Conservation (phyloP, 2,797 vertebrate species). For the Scomberomorus guttatus region DNA sequence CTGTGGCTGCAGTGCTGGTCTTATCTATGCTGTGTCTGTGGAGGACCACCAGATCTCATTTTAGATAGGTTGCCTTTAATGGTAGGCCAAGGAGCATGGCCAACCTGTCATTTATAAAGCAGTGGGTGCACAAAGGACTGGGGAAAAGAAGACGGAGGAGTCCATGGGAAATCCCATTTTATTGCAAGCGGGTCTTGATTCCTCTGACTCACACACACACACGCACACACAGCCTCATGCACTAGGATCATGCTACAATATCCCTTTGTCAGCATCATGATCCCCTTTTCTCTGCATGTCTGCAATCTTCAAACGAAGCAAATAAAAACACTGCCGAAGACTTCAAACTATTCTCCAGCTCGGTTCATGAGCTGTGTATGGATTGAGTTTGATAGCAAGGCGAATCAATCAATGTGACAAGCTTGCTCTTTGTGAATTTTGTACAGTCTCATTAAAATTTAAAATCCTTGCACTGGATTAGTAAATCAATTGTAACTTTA, state of each 20-base stretch:
- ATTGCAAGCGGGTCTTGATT: constrained; percentile 9
- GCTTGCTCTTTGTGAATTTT: constrained; percentile 11
- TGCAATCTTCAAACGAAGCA: background rate
- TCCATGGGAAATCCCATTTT: constrained; percentile 22
- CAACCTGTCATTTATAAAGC: constrained; percentile 51
- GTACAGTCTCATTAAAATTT: background rate
- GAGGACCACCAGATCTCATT: constrained; percentile 72
- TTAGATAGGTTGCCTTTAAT: constrained; percentile 67
- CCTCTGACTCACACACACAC: background rate
- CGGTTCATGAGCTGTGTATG: constrained; percentile 13
- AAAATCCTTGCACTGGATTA: background rate
- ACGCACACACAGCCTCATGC: constrained; percentile 2
- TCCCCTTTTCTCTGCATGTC: background rate
- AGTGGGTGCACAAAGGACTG: constrained; percentile 17
- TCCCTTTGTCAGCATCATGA: background rate
- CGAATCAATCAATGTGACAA: constrained; percentile 3
- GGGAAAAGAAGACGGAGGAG: constrained; percentile 4
- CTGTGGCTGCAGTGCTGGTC: constrained; percentile 32
- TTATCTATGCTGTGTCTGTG: constrained; percentile 35
- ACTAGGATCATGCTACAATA: background rate
- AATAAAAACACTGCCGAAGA: constrained; percentile 1
- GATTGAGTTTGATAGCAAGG: background rate
- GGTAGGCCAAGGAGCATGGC: constrained; percentile 37
- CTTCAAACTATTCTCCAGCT: background rate
- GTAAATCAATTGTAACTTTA: background rate